A percentile compares a stretch with the other conserved stretches of the same genome.
These are phyloP conservation scores for Eurystomus glaucurus DNA, from an alignment of 2,797 vertebrate genomes.

Conservation along the genomic window DNA sequence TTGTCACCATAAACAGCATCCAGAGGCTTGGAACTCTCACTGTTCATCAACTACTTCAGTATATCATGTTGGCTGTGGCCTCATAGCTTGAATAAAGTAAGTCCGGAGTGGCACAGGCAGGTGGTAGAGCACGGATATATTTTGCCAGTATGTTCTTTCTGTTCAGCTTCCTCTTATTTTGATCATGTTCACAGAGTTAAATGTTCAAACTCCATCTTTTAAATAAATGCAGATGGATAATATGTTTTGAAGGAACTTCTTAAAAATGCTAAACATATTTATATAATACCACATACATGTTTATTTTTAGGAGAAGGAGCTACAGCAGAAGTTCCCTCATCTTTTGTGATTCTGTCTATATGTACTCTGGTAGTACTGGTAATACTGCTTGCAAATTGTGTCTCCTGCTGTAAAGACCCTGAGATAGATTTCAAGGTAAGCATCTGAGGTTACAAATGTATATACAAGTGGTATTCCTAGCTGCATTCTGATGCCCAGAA, in stretches of 20 bases:
- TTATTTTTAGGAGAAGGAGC: constrained; percentile 82
- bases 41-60: background rate
- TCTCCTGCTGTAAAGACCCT: constrained; percentile 95
- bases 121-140: background rate
- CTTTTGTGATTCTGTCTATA: constrained; percentile 87
- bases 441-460: background rate
- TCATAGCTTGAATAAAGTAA: background rate
- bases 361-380: constrained; percentile 87
- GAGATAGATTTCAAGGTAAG: constrained; percentile 98
- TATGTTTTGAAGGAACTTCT: background rate
- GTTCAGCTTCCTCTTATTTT: background rate
- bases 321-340: constrained; percentile 77
- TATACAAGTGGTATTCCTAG: background rate
- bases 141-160: background rate
- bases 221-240: background rate
- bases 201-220: background rate
- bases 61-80: background rate
- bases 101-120: background rate
- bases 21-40: background rate
- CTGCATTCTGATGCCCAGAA: background rate
- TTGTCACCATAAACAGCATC: background rate
- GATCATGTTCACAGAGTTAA: background rate
- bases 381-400: constrained; percentile 91
- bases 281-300: background rate
- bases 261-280: background rate